Base-by-base conservation (phyloP, 1,140 invertebrate species). In the Drosophila malerkotliana region DNA sequence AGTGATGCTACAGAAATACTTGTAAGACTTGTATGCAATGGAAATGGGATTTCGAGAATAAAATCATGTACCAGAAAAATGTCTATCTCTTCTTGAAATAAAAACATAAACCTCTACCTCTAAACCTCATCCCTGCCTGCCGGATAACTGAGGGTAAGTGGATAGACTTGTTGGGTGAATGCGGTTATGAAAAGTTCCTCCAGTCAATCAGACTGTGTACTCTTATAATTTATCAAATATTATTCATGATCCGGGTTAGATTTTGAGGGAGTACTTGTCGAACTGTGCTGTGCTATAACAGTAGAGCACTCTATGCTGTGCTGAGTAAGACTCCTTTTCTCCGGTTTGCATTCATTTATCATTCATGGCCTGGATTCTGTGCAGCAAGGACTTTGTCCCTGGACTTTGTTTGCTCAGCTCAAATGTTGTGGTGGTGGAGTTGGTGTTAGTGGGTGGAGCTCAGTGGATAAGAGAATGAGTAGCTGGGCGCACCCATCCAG, bases 341-440 rank as follows among this genome's bases (percentile, higher is more conserved):
- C 78, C 81, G 87, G 68, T 61, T 47, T 74, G 58, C 77, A 56
- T 26, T 53, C 78, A 88, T 79, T 87, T 77, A 84, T 84, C 81
- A 85, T 80, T 85, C 80, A 84, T 72, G 53, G 26, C 51, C 47
- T 52, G 59, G 74, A 58, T 66, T 51, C 58, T 41, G 34, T 44
- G 75, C 68, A 63, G 66, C 18, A 48, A 44, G 34, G 44, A 64
- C 41, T 77, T 73, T 68, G 54, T 59, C 41, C 34, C 8, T 15
- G 14, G 28, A 56, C 61, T 72, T 49, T 72, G 67, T 74, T 81
- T 78, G 63, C 64, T 66, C 58, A 54, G 73, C 60, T 47, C 51
- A 69, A 85, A 59, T 72, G 79, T 64, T 56, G 53, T 79, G 52
- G 51, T 34, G 55, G 56, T 79, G 56, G 47, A 21, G 55, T 60